These are phyloP conservation scores for Pachypeltis micranthus DNA, from an alignment of 1,140 invertebrate genomes.

Conservation along the genomic window DNA sequence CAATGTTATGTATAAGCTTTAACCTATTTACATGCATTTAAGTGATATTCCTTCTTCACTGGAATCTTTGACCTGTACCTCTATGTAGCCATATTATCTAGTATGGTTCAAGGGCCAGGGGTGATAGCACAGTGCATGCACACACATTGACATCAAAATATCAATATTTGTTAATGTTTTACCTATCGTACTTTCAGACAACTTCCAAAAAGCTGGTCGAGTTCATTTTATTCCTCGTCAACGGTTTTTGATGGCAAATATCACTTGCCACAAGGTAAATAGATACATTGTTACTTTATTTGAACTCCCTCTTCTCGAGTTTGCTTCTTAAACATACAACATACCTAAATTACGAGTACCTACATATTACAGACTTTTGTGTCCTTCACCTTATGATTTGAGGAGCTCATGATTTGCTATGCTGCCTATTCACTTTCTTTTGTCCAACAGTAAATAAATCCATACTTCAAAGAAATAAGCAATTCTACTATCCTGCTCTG, in stretches of 20 bases:
- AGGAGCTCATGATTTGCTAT: not conserved
- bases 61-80: not conserved
- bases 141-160: not conserved
- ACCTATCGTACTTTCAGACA: not conserved
- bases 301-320: constrained; percentile 5
- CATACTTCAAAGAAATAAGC: too few relatives aligned
- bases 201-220: constrained; percentile 21
- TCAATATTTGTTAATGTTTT: not conserved
- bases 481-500: too few relatives aligned
- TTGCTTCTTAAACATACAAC: not conserved
- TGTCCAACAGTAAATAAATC: too few relatives aligned
- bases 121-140: too few relatives aligned
- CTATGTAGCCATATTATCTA: constrained; percentile 11
- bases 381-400: not conserved
- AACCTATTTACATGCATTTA: too few relatives aligned
- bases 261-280: constrained; percentile 48
- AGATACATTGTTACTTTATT: not conserved
- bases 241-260: constrained; percentile 46
- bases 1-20: too few relatives aligned
- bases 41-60: not conserved
- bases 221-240: constrained; percentile 51
- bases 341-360: not conserved
- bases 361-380: not conserved
- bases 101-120: not conserved
- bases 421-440: not conserved